Base-by-base conservation (phyloP, 2,888 invertebrate species). In the Criorhina ranunculi region DNA sequence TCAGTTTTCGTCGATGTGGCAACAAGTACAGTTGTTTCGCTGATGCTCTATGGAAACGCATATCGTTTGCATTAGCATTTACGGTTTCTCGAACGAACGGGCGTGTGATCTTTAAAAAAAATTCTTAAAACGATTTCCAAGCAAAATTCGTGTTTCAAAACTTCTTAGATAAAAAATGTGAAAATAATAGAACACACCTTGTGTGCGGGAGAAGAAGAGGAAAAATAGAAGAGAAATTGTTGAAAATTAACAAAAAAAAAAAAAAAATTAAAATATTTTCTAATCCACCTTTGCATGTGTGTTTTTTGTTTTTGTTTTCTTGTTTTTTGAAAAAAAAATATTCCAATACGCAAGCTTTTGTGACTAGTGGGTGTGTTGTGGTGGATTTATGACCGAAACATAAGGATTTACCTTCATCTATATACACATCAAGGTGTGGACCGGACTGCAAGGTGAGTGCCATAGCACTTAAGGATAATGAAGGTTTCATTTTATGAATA, bases 1-100 rank as follows among this genome's bases (percentile, higher is more conserved):
- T 83, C 69, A 83, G 83, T 83, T 75, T 75, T 83, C 79, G 73
- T 83, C 79, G 83, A 83, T 79, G 79, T 83, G 73, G 79, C 79
- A 83, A 83, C 73, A 73, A 79, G 79, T 83, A 64, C 69, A 79
- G 83, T 83, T 44, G 73, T 69, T 57, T 62, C 57, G 35, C 29
- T 46, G n/a, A 37, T 37, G 57, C 31, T 17, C 4, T 55, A 29
- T 19, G 2, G 44, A 35, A 15, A 15, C 12, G 35, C 12, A 24
- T 35, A 57, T 5, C 12, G 37, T 57, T 12, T 15, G 24, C n/a
- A 29, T n/a, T 37, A 9, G 8, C 12, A 40, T 19, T 62, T 62
- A 37, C 64, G 44, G 42, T 76, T 24, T 8, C 19, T 66, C 62
- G 35, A 53, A 69, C 62, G 29, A 53, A 69, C 55, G 79, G 44